Percentiles rank a stretch among this genome's conserved stretches.
Evolutionary conservation across 2,888 invertebrate genomes (phyloP).

Genomic region (Drosophila leonis): DNA sequence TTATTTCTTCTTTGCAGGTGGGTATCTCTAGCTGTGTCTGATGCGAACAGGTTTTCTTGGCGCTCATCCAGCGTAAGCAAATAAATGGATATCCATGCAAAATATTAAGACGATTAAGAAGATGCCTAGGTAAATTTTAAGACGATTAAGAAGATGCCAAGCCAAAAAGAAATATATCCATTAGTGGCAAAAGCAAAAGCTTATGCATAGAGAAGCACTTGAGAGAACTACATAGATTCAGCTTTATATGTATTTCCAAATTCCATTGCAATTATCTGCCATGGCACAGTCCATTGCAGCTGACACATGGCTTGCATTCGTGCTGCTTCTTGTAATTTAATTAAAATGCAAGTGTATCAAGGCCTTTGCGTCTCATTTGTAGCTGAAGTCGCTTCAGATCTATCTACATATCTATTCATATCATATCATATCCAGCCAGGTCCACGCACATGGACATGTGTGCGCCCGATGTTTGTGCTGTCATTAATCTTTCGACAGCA

Average conservation of each 20-base stretch:
- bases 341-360: constrained; percentile 78
- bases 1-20: constrained; percentile 71
- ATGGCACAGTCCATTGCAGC: constrained; percentile 11
- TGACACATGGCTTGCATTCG: constrained; percentile 10
- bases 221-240: background rate
- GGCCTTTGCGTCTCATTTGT: constrained; percentile 35
- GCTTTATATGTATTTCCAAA: background rate
- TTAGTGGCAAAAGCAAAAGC: background rate
- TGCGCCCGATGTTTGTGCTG: constrained; percentile 59
- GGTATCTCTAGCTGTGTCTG: constrained; percentile 30
- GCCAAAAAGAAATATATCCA: background rate
- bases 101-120: constrained; percentile 11
- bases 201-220: background rate
- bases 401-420: constrained; percentile 6
- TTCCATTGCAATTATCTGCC: constrained; percentile 19
- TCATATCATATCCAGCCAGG: constrained; percentile 21
- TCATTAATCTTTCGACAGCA: constrained; percentile 76
- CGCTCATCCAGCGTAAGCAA: constrained; percentile 27
- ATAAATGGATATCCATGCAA: constrained; percentile 20
- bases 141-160: background rate
- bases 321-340: constrained; percentile 54
- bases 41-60: constrained; percentile 52
- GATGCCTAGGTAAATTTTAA: background rate
- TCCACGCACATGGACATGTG: constrained; percentile 53
- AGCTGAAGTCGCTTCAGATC: constrained; percentile 3